These are phyloP conservation scores for Notothenia rossii DNA, from an alignment of 2,113 vertebrate species.

Conservation along the genomic window DNA sequence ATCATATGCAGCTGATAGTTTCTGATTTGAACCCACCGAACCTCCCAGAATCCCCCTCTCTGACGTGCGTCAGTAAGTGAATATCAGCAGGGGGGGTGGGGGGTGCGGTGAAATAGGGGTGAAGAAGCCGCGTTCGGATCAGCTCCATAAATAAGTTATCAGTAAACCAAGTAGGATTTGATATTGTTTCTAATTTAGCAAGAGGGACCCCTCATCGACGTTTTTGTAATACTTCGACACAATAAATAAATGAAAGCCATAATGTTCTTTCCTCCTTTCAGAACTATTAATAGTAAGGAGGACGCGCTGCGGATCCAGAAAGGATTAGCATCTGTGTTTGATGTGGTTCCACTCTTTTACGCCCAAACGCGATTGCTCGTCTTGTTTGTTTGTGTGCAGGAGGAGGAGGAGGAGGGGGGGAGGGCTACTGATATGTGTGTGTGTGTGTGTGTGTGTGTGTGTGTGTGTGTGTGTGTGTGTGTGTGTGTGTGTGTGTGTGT, in stretches of 20 bases:
- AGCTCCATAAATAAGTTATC: conserved; percentile 74
- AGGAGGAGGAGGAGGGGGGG: background rate
- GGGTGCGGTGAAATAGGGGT: background rate
- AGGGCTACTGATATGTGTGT: background rate
- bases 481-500: conserved; percentile 3
- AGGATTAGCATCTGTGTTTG: conserved; percentile 84
- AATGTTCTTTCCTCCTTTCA: conserved; percentile 78
- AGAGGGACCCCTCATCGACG: conserved; percentile 57
- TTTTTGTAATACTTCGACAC: conserved; percentile 70
- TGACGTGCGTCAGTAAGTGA: background rate
- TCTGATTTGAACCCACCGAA: background rate
- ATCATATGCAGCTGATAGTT: background rate
- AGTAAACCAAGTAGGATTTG: conserved; percentile 58
- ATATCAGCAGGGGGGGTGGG: background rate
- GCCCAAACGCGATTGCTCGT: conserved; percentile 75
- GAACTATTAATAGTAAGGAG: conserved; percentile 84
- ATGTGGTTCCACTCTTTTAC: conserved; percentile 82
- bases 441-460: conserved; percentile 31
- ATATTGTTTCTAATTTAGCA: conserved; percentile 63
- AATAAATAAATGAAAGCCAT: conserved; percentile 78
- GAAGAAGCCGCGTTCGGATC: conserved; percentile 30
- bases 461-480: background rate
- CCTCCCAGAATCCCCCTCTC: conserved; percentile 21
- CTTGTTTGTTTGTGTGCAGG: conserved; percentile 63
- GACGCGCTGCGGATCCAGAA: conserved; percentile 79